Evolutionary conservation across 1,140 invertebrate species (phyloP), one percentile per base, ranked within the genome.

Genomic region (Drosophila burlai): DNA sequence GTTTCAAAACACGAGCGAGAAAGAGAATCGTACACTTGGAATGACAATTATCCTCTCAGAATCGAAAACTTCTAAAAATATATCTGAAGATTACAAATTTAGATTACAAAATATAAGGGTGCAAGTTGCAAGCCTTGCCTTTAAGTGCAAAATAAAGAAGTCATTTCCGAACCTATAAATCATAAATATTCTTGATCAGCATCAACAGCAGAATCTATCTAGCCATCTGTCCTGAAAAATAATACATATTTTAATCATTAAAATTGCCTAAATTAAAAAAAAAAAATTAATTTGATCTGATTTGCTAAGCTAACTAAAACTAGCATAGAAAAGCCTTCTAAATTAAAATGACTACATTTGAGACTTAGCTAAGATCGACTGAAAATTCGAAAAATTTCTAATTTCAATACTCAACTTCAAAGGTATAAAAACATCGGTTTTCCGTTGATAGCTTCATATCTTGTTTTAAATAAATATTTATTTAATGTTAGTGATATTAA

Each of bases 1-100:
- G 83, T 91, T 92, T 92, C 85, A 90, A 92, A 87, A 92, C 83
- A 91, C 78, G 29, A 45, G 49, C 43, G 55, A 49, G 50, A 43
- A 50, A 29, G 43, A 43, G 69, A 47, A 40, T 40, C 11, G 24
- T 34, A 55, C 54, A 55, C 54, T 55, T 40, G 54, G 21, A 55
- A 40, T 24, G 34, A 11, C 34, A 55, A 24, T 55, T 40, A 21
- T 24, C 34, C 10, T 18, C 1, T 24, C 24, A 40, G 34, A 38
- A 24, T 24, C 2, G 3, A 40, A 24, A 55, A 24, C 2, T 3
- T 3, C 0, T 16, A 3, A 16, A 24, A 55, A 24, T 38, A 16
- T 16, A 16, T 18, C 6, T 18, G 3, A 18, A 15, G 5, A 47
- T 26, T 4, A 16, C 1, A 9, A 15, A 54, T 16, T 9, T 26